phyloP scores from a whole-genome alignment of 2,113 vertebrate species.

The Osmerus mordax region DNA sequence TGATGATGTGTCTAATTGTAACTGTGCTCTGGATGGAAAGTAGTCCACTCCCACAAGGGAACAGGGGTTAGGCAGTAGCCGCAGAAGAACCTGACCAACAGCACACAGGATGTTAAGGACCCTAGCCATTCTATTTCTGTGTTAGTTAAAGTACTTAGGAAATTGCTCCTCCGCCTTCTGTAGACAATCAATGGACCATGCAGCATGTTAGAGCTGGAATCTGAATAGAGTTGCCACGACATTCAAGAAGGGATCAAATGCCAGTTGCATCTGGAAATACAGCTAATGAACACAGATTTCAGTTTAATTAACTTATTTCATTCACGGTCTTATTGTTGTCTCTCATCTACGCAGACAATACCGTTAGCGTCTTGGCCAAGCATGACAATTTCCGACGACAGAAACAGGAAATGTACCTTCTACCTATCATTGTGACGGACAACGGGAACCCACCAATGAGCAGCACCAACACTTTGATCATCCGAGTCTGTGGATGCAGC shows the following conservation, averaged over 20 bases:
- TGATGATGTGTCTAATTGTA: slow-evolving; percentile 63
- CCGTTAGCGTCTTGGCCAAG: slow-evolving; percentile 91
- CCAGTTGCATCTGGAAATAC: no score
- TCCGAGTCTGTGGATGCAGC: slow-evolving; percentile 95
- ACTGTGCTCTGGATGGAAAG: slow-evolving; percentile 54
- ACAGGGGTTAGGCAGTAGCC: slow-evolving; percentile 17
- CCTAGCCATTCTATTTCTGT: slow-evolving; percentile 11
- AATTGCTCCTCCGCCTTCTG: no score
- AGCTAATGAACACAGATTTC: no score
- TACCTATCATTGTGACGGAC: slow-evolving; percentile 94
- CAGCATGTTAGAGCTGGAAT: no score
- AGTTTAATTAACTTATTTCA: no score
- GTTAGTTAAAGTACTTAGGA: not conserved
- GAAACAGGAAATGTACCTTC: slow-evolving; percentile 94
- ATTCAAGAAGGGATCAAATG: no score
- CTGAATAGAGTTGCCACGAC: no score
- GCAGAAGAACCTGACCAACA: slow-evolving; percentile 19
- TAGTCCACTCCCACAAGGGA: slow-evolving; percentile 32
- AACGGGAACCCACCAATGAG: slow-evolving; percentile 94
- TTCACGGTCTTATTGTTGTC: not conserved
- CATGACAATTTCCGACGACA: slow-evolving; percentile 92
- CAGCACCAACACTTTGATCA: slow-evolving; percentile 96
- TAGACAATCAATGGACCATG: no score
- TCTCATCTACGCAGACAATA: slow-evolving; percentile 81
- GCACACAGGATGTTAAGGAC: slow-evolving; percentile 15